Conservation (phyloP, 1,140 invertebrate species). For the Cotesia chilonis region DNA sequence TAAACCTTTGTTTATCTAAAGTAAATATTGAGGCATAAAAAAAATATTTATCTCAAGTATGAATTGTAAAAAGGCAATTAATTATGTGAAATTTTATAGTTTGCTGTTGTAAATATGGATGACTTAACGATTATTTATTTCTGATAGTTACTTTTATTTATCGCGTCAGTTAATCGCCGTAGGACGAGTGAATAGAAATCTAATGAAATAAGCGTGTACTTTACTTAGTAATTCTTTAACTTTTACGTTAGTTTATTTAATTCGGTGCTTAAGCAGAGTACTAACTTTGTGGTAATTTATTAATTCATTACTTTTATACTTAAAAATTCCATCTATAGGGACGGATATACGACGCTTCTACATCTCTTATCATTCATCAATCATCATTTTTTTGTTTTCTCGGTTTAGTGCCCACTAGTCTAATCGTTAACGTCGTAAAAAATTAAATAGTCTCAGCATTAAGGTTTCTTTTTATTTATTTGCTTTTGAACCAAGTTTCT, state of each 20-base stretch:
- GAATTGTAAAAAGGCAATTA: slow-evolving; percentile 12
- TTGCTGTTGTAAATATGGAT: slow-evolving; percentile 24
- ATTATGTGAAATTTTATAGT: background rate
- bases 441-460: too few species aligned
- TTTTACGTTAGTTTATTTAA: slow-evolving; percentile 39
- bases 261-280: slow-evolving; percentile 59
- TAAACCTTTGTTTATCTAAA: slow-evolving; percentile 3
- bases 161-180: slow-evolving; percentile 42
- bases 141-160: slow-evolving; percentile 34
- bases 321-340: slow-evolving; percentile 46
- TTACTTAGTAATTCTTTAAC: slow-evolving; percentile 50
- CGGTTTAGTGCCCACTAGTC: too few species aligned
- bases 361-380: slow-evolving; percentile 43
- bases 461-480: too few species aligned
- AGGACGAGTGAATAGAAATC: slow-evolving; percentile 56
- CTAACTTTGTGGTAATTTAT: slow-evolving; percentile 46
- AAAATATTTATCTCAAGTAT: background rate
- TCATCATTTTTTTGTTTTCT: background rate
- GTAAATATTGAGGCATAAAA: too few species aligned
- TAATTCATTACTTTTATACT: slow-evolving; percentile 43
- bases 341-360: slow-evolving; percentile 61
- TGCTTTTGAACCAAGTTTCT: too few species aligned
- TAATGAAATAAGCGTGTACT: slow-evolving; percentile 63
- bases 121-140: slow-evolving; percentile 23
- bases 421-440: too few species aligned